Percentiles rank a stretch among this genome's conserved stretches.
phyloP scores from a whole-genome alignment of 2,113 vertebrate species.

The Monopterus albus region DNA sequence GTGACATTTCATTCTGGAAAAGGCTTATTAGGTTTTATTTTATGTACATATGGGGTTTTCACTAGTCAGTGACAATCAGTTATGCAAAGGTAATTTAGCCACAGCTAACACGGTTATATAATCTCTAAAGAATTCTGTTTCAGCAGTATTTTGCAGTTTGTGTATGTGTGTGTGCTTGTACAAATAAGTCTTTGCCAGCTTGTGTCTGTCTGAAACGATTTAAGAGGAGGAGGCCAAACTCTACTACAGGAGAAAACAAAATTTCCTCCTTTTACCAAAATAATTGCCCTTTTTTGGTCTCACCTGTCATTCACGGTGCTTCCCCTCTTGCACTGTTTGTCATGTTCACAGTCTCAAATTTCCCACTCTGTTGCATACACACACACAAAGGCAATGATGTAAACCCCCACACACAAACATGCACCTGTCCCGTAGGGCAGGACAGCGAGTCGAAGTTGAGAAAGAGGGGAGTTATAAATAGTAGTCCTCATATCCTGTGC shows the following conservation, averaged over 20 bases:
- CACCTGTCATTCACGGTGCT: conserved; percentile 10
- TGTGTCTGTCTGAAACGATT: conserved; percentile 8
- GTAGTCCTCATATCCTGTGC: conserved; percentile 74
- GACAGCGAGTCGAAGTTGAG: conserved; percentile 63
- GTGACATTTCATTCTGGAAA: neutral
- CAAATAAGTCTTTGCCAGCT: neutral
- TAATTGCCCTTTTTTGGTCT: conserved; percentile 18
- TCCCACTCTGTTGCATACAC: conserved; percentile 35
- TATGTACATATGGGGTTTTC: neutral
- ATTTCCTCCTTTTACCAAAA: conserved; percentile 20
- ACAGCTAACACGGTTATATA: neutral
- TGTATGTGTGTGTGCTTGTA: neutral
- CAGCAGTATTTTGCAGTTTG: neutral
- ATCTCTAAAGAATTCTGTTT: neutral
- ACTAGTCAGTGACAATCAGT: too few species aligned
- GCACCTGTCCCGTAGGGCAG: conserved; percentile 48
- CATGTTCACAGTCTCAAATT: conserved; percentile 50
- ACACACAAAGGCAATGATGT: conserved; percentile 10
- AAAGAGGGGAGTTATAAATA: conserved; percentile 74
- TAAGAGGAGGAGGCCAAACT: conserved; percentile 8
- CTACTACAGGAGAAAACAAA: neutral
- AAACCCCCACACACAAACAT: conserved; percentile 32
- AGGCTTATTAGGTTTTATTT: too few species aligned
- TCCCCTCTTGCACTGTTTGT: conserved; percentile 18
- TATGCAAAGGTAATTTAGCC: neutral